These are phyloP conservation scores for Drosophila barbarae DNA, from an alignment of 2,888 invertebrate species.

Conservation along the genomic window DNA sequence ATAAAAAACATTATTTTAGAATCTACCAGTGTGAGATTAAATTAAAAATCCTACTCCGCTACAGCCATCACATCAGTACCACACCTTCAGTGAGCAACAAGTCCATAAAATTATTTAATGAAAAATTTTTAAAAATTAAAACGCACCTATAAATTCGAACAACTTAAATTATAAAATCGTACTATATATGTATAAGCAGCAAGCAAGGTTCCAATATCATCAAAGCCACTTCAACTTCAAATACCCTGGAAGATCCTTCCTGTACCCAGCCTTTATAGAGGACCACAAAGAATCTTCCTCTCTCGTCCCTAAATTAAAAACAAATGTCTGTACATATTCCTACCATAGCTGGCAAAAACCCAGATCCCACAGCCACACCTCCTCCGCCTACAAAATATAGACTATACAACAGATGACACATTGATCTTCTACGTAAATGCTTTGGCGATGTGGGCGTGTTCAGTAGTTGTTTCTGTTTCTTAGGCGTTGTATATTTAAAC, in stretches of 20 bases:
- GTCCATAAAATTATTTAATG: no score
- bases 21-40: no score
- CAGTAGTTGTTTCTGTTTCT: conserved; percentile 13
- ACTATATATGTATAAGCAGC: no score
- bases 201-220: not conserved
- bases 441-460: conserved; percentile 10
- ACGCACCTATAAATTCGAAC: no score
- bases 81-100: no score
- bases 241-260: not conserved
- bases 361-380: not conserved
- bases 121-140: no score
- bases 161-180: no score
- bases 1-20: no score
- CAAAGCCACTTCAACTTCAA: not conserved
- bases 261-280: not conserved
- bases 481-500: conserved; percentile 59
- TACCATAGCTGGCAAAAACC: not conserved
- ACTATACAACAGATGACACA: not conserved
- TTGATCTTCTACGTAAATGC: not conserved
- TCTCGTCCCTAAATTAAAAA: not conserved
- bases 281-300: not conserved
- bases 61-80: no score
- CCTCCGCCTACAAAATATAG: not conserved
- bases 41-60: no score
- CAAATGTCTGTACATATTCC: not conserved